Conservation (phyloP, 2,797 vertebrate genomes). For the Halcyon smyrnensis region DNA sequence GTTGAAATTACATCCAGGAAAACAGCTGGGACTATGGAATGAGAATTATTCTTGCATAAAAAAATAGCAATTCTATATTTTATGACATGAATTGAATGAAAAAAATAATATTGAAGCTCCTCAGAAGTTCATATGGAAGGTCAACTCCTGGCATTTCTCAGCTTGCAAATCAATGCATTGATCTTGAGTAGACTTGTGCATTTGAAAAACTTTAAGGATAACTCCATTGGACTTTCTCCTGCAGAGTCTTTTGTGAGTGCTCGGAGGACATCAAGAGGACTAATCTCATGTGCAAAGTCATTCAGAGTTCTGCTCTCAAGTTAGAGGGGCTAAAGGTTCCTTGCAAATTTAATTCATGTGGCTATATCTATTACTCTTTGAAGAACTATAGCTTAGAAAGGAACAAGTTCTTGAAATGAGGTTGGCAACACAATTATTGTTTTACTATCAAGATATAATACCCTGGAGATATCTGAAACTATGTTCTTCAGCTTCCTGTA, state of each 20-base stretch:
- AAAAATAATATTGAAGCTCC: not conserved
- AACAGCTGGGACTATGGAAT: conserved; percentile 34
- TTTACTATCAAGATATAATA: not conserved
- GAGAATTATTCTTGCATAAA: conserved; percentile 17
- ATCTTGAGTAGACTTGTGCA: not conserved
- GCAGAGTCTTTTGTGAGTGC: not conserved
- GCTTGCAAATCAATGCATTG: not conserved
- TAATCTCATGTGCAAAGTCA: not conserved
- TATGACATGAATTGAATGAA: conserved; percentile 10
- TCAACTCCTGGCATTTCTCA: not conserved
- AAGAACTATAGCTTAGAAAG: not conserved
- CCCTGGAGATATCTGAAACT: not conserved
- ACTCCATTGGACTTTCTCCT: not conserved
- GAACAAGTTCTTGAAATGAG: not conserved
- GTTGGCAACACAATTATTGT: not conserved
- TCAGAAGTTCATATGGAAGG: not conserved
- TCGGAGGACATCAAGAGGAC: not conserved
- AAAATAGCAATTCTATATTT: not conserved
- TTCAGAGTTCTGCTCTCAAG: not conserved
- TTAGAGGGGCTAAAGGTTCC: not conserved
- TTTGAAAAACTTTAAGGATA: not conserved
- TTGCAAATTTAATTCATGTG: not conserved
- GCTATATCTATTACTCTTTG: not conserved
- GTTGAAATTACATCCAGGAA: conserved; percentile 35
- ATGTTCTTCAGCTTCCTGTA: not conserved